Base-by-base conservation (phyloP, 2,113 vertebrate genomes). In the Limanda limanda region DNA sequence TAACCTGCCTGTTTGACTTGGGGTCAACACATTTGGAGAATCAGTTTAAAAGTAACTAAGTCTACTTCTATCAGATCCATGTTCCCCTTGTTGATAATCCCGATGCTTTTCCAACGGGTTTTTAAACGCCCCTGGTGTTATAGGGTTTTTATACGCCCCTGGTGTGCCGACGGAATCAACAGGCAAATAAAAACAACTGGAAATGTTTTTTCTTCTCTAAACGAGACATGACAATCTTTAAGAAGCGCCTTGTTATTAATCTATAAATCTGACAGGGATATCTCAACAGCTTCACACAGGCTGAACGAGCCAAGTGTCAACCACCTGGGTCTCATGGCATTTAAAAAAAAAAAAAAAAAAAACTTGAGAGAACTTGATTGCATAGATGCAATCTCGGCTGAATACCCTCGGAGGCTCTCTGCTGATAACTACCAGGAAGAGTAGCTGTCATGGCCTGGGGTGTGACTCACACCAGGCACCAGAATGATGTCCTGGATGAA, bases 401-500 rank as follows among this genome's bases (percentile, higher is more conserved):
- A 76, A 78, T 82, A 81, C 83, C 79, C 83, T 84, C 68, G n/a
- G 82, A 78, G 81, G 57, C 83, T 76, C 80, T 74, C 76, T 10
- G 47, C 67, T 27, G 74, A 80, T 89, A 86, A 90, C 81, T 65
- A 45, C 68, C 59, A 47, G 37, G 79, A 83, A 68, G 61, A 86
- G 78, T 68, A 71, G 86, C 79, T 91, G 86, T 91, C 86, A 85
- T 61, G 62, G 81, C 74, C 47, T 25, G 27, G 71, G 58, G 56
- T 63, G 75, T 89, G 91, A 91, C 78, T 89, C 87, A 82, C 82
- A 83, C 74, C 35, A 21, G 69, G 83, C 21, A 31, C 9, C 15
- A 82, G 88, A 89, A 88, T 83, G 86, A 92, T 90, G 92, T 91
- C 86, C 85, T 84, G 89, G 79, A 91, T 91, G 87, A 90, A 93